Evolutionary conservation across 2,888 invertebrate species (phyloP).

Genomic region (Boloria euphrosyne): DNA sequence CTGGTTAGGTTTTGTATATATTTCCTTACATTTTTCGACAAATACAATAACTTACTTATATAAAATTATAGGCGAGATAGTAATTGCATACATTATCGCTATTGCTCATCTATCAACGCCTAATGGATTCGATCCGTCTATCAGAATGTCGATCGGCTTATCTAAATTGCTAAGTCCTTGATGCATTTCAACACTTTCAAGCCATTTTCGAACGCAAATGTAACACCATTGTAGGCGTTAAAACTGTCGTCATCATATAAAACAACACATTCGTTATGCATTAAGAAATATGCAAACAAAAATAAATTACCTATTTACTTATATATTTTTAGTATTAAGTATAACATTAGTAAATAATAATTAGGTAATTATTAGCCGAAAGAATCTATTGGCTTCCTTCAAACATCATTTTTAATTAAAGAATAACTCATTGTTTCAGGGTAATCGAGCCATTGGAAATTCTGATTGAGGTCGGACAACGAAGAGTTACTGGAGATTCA

Average conservation of each 20-base stretch:
- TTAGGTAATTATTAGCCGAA: constrained; percentile 35
- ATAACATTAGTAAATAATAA: too few relatives aligned
- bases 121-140: constrained; percentile 62
- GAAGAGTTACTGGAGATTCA: constrained; percentile 47
- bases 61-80: constrained; percentile 14
- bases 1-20: neutral
- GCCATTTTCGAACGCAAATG: constrained; percentile 38
- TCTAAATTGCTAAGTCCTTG: constrained; percentile 66
- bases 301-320: constrained; percentile 14
- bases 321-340: neutral
- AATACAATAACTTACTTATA: neutral
- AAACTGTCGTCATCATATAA: constrained; percentile 21
- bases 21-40: constrained; percentile 1
- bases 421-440: constrained; percentile 57
- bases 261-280: constrained; percentile 19
- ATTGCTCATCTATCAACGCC: constrained; percentile 51
- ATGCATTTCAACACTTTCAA: constrained; percentile 56
- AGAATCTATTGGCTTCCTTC: constrained; percentile 28
- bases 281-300: constrained; percentile 5
- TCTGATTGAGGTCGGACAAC: constrained; percentile 49
- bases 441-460: constrained; percentile 58
- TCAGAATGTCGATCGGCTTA: constrained; percentile 58
- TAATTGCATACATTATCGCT: constrained; percentile 40
- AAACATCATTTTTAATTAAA: constrained; percentile 31
- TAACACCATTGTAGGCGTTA: constrained; percentile 32